A percentile compares a stretch with the other conserved stretches of the same genome.
phyloP scores from a whole-genome alignment of 2,797 vertebrate species.

The Chromobotia macracanthus region DNA sequence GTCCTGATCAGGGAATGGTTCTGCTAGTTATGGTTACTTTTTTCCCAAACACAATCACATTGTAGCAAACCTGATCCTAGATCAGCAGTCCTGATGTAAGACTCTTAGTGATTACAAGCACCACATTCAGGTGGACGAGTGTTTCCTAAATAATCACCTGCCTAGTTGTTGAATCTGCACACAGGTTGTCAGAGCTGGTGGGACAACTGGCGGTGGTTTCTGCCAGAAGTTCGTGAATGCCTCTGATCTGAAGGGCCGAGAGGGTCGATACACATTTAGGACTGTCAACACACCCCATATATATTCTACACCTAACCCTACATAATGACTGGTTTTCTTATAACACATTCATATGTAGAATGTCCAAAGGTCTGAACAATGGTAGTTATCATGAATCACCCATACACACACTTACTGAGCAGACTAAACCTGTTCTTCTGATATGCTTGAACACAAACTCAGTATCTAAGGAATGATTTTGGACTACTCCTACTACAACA shows the following conservation, averaged over 20 bases:
- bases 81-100: constrained; percentile 46
- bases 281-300: constrained; percentile 44
- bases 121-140: constrained; percentile 63
- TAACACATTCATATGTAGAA: not conserved
- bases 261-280: constrained; percentile 68
- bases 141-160: constrained; percentile 72
- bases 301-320: not conserved
- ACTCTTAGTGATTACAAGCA: constrained; percentile 45
- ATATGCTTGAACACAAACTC: constrained; percentile 46
- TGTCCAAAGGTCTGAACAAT: not conserved
- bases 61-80: constrained; percentile 44
- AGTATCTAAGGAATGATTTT: constrained; percentile 61
- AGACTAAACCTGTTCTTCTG: constrained; percentile 43
- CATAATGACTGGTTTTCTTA: constrained; percentile 5
- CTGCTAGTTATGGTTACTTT: constrained; percentile 4
- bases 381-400: constrained; percentile 41
- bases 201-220: constrained; percentile 71
- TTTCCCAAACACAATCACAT: constrained; percentile 13
- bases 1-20: constrained; percentile 50
- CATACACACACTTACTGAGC: constrained; percentile 48
- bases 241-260: constrained; percentile 81
- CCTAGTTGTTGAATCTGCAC: constrained; percentile 49
- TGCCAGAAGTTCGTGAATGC: constrained; percentile 65
- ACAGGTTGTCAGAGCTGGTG: constrained; percentile 78
- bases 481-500: constrained; percentile 56